Conservation (phyloP, 2,888 invertebrate species). For the Pomacea canaliculata region DNA sequence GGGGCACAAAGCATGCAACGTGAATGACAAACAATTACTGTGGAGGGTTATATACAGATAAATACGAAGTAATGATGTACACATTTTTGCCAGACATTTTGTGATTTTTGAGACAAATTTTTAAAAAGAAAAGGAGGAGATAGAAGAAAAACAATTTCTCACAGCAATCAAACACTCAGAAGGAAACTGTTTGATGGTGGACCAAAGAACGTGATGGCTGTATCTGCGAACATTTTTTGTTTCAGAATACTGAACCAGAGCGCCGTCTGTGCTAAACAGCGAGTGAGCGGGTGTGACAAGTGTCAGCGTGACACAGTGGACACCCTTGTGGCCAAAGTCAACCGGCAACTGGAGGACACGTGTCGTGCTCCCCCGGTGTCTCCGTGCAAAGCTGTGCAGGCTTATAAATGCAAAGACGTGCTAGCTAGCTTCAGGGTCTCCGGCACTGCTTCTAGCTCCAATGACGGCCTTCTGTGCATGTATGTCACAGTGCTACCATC, state of each 20-base stretch:
- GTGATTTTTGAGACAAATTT: no score
- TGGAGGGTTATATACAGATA: no score
- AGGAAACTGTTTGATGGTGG: no score
- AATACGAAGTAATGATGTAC: no score
- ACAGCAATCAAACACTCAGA: no score
- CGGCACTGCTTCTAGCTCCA: not conserved
- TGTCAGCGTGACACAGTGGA: constrained; percentile 33
- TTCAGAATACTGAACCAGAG: constrained; percentile 17
- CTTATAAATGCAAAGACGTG: constrained; percentile 25
- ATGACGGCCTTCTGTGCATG: constrained; percentile 10
- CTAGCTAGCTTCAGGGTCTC: not conserved
- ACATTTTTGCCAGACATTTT: no score
- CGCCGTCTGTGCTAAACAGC: constrained; percentile 26
- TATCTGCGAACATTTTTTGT: not conserved
- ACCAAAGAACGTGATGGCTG: no score
- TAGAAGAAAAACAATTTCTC: no score
- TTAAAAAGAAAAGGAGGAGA: no score
- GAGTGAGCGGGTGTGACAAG: constrained; percentile 31
- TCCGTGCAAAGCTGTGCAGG: constrained; percentile 25
- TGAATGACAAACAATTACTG: no score
- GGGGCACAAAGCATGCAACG: no score
- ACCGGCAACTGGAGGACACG: constrained; percentile 19
- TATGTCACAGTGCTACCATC: not conserved
- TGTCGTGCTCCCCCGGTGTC: constrained; percentile 31
- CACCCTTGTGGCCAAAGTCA: constrained; percentile 32